Conservation (phyloP, 2,888 invertebrate genomes). For the Mythimna pallens region DNA sequence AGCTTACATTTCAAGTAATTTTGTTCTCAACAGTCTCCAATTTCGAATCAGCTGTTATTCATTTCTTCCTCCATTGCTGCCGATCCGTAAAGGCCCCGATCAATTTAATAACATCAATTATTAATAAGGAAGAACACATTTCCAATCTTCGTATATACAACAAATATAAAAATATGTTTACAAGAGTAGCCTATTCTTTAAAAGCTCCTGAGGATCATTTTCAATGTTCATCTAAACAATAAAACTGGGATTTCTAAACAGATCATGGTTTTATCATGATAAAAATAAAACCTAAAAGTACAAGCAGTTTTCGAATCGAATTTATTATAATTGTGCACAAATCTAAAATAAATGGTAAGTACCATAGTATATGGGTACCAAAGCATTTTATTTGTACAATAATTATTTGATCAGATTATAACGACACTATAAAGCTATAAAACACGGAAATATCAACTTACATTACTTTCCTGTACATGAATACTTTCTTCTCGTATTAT, state of each 20-base stretch:
- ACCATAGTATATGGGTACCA: slow-evolving; percentile 58
- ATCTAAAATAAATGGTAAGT: slow-evolving; percentile 60
- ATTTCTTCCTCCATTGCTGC: slow-evolving; percentile 51
- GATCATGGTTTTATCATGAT: slow-evolving; percentile 64
- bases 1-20: slow-evolving; percentile 53
- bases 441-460: slow-evolving; percentile 62
- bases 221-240: slow-evolving; percentile 51
- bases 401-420: slow-evolving; percentile 55
- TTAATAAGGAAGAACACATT: slow-evolving; percentile 56
- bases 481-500: slow-evolving; percentile 59
- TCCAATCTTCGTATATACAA: slow-evolving; percentile 56
- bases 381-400: slow-evolving; percentile 60
- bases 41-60: slow-evolving; percentile 65
- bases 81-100: slow-evolving; percentile 69
- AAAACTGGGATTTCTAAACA: slow-evolving; percentile 50
- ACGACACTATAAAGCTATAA: slow-evolving; percentile 64
- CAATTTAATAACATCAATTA: slow-evolving; percentile 63
- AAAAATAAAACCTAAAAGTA: slow-evolving; percentile 61
- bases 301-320: slow-evolving; percentile 49
- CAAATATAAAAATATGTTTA: slow-evolving; percentile 65
- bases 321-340: slow-evolving; percentile 53
- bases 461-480: slow-evolving; percentile 63
- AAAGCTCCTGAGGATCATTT: slow-evolving; percentile 51
- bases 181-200: slow-evolving; percentile 45
- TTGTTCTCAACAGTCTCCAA: slow-evolving; percentile 68